Evolutionary conservation across 1,140 invertebrate species (phyloP), one percentile per base, ranked within the genome.

Genomic region (Aphelinus certus): DNA sequence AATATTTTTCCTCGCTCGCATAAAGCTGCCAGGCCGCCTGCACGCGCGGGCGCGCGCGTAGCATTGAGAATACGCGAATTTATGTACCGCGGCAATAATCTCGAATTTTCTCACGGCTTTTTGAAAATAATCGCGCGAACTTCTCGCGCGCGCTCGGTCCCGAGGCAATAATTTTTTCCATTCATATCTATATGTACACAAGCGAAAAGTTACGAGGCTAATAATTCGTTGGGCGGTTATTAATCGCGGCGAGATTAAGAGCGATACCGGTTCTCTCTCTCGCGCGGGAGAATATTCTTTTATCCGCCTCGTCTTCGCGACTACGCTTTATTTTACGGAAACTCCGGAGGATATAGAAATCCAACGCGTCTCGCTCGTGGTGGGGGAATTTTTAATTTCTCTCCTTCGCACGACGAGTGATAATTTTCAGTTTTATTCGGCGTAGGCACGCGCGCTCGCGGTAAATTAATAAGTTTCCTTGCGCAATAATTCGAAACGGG

Each of bases 181-280:
- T 26, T 26, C 26, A 26, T 26, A 26, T 26, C 55, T 45, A 7
- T 45, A 49, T 55, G 45, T 43, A 49, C 48, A 55, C 2, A 66
- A 49, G 55, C n/a, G 64, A 72, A 81, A 83, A 84, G 73, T 79
- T 81, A 79, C 77, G 78, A 81, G 78, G 78, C 77, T 71, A 68
- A 73, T 73, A 78, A 82, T 81, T 82, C 79, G 75, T 79, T 81
- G 77, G 76, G 68, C 72, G 79, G 79, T 83, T 83, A 84, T 85
- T 84, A 83, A 84, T 84, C 79, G 81, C 71, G 67, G 71, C 73
- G 55, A 82, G 80, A 83, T 84, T 82, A 82, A 83, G 79, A 80
- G 79, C 69, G 76, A 69, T 85, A 84, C 82, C 83, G 83, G 83
- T 84, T 84, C 78, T 67, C 78, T 26, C 26, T 26, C 26, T 26